These are phyloP conservation scores for Acanthopagrus latus DNA, from an alignment of 2,797 vertebrate genomes.

Conservation along the genomic window DNA sequence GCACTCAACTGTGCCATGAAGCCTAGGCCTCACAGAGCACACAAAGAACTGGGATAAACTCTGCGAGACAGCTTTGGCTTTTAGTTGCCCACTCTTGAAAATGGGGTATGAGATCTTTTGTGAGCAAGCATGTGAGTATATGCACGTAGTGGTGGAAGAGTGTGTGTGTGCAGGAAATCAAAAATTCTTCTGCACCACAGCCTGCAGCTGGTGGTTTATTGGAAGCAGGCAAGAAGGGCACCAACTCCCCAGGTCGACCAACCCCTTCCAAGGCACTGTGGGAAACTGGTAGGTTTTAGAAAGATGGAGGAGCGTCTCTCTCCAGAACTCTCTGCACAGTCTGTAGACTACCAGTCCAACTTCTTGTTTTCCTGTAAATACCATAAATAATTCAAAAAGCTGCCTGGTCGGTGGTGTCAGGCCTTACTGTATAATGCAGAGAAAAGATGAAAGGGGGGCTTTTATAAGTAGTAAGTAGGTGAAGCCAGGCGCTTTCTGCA, in stretches of 20 bases:
- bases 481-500: slow-evolving; percentile 50
- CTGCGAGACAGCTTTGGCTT: slow-evolving; percentile 42
- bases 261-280: slow-evolving; percentile 64
- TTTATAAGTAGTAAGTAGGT: slow-evolving; percentile 29
- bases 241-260: slow-evolving; percentile 72
- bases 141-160: slow-evolving; percentile 13
- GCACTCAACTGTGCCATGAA: slow-evolving; percentile 60
- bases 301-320: slow-evolving; percentile 3
- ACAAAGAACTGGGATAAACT: slow-evolving; percentile 50
- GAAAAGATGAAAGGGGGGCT: not conserved
- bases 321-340: slow-evolving; percentile 3
- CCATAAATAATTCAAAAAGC: slow-evolving; percentile 32
- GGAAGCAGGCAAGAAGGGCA: slow-evolving; percentile 82
- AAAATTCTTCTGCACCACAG: slow-evolving; percentile 81
- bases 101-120: slow-evolving; percentile 42
- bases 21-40: slow-evolving; percentile 55
- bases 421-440: slow-evolving; percentile 35
- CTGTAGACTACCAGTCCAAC: slow-evolving; percentile 22
- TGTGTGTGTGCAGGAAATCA: slow-evolving; percentile 78
- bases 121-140: slow-evolving; percentile 22
- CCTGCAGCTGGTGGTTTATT: slow-evolving; percentile 83
- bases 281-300: slow-evolving; percentile 67
- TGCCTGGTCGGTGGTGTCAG: slow-evolving; percentile 8
- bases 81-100: slow-evolving; percentile 62
- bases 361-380: slow-evolving; percentile 44